These are phyloP conservation scores for Hiodon alosoides DNA, from an alignment of 2,113 vertebrate species.

Conservation along the genomic window DNA sequence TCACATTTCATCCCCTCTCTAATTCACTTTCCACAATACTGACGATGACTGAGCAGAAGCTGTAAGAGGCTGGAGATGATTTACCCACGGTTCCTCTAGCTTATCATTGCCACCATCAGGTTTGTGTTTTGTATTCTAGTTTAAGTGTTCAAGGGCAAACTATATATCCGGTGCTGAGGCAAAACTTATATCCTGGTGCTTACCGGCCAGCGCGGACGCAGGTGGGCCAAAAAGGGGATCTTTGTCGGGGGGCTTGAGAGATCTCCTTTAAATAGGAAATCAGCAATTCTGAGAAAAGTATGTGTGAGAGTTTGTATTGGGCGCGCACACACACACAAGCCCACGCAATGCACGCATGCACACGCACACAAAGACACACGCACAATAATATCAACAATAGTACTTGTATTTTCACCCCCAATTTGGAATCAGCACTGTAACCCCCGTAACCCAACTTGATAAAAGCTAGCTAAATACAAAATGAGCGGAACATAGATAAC, in stretches of 20 bases:
- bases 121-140: background rate
- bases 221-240: background rate
- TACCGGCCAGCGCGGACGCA: conserved; percentile 5
- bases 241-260: background rate
- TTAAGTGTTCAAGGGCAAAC: background rate
- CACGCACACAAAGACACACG: background rate
- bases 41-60: too few relatives aligned
- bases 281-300: background rate
- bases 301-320: background rate
- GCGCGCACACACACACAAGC: background rate
- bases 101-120: too few relatives aligned
- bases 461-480: too few relatives aligned
- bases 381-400: background rate
- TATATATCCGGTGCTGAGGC: background rate
- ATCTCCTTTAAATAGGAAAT: conserved; percentile 8
- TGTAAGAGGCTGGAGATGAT: too few relatives aligned
- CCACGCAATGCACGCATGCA: background rate
- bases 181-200: conserved; percentile 13
- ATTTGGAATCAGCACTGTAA: background rate
- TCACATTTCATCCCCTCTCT: too few relatives aligned
- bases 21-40: too few relatives aligned
- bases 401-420: background rate
- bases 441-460: too few relatives aligned
- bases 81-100: too few relatives aligned
- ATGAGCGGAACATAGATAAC: too few relatives aligned